Conservation (phyloP, 1,140 invertebrate genomes). For the Drosophila willistoni region DNA sequence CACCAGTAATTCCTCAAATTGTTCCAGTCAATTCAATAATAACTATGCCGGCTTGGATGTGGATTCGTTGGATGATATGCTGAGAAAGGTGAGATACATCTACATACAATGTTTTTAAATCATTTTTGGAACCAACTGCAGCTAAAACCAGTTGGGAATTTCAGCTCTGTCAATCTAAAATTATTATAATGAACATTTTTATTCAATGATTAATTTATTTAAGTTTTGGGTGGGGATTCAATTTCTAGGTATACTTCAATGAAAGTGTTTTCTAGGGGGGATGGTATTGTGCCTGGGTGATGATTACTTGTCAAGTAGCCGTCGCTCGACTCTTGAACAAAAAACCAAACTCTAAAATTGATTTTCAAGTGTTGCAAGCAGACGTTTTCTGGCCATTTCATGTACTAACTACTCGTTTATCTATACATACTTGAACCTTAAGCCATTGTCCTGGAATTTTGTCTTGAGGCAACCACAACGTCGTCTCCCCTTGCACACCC, state of each 20-base stretch:
- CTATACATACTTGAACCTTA: conserved; percentile 5
- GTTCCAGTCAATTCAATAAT: conserved; percentile 85
- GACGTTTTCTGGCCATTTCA: conserved; percentile 9
- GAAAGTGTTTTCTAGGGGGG: background rate
- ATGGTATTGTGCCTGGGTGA: background rate
- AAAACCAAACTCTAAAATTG: conserved; percentile 1
- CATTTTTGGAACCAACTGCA: no score
- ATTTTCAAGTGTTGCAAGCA: conserved; percentile 8
- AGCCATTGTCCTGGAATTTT: conserved; percentile 10
- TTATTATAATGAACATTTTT: no score
- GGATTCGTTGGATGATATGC: conserved; percentile 92
- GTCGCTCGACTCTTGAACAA: background rate
- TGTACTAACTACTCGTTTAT: conserved; percentile 7
- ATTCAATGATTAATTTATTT: no score
- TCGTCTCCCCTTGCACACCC: background rate
- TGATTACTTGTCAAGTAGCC: background rate
- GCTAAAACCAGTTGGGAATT: no score
- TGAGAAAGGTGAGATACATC: conserved; percentile 87
- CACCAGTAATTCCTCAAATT: conserved; percentile 81
- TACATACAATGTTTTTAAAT: background rate
- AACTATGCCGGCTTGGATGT: conserved; percentile 90
- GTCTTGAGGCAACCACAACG: background rate
- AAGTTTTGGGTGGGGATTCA: no score
- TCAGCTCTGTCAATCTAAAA: no score
- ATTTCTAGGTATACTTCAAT: background rate